phyloP scores from a whole-genome alignment of 2,113 vertebrate genomes.

The Hypocryptadius cinnamomeus region DNA sequence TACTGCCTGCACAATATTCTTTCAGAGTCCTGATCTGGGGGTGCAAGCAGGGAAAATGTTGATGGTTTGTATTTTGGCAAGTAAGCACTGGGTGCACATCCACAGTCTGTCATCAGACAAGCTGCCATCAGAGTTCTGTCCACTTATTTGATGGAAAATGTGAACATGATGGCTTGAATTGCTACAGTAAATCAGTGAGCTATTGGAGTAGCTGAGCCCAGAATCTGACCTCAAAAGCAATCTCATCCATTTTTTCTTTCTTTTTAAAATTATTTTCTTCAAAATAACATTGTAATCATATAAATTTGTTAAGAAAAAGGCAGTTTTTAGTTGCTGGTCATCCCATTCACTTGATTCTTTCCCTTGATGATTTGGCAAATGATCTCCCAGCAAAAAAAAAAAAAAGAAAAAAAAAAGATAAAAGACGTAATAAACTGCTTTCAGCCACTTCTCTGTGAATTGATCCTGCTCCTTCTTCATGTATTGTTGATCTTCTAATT shows the following conservation, averaged over 20 bases:
- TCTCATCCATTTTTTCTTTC: not conserved
- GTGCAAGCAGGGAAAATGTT: not conserved
- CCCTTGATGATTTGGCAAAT: not conserved
- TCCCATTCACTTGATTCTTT: not conserved
- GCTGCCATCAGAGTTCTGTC: not conserved
- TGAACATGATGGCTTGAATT: not conserved
- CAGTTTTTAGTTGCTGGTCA: not conserved
- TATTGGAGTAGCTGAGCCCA: not conserved
- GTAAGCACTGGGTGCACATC: not conserved
- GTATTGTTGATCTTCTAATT: conserved; percentile 32
- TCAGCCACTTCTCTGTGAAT: not conserved
- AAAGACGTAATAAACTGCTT: not conserved
- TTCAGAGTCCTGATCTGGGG: not conserved
- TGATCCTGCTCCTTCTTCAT: not conserved
- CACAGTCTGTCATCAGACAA: not conserved
- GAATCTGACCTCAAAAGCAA: not conserved
- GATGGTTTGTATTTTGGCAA: not conserved
- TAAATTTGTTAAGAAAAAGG: not conserved
- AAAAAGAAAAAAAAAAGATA: not conserved
- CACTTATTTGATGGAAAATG: not conserved
- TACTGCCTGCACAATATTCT: not conserved
- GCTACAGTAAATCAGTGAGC: not conserved
- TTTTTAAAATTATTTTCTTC: not conserved
- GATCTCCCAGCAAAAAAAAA: not conserved
- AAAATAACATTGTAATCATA: not conserved